Conservation (phyloP, 2,113 vertebrate species). For the Corvus cornix region DNA sequence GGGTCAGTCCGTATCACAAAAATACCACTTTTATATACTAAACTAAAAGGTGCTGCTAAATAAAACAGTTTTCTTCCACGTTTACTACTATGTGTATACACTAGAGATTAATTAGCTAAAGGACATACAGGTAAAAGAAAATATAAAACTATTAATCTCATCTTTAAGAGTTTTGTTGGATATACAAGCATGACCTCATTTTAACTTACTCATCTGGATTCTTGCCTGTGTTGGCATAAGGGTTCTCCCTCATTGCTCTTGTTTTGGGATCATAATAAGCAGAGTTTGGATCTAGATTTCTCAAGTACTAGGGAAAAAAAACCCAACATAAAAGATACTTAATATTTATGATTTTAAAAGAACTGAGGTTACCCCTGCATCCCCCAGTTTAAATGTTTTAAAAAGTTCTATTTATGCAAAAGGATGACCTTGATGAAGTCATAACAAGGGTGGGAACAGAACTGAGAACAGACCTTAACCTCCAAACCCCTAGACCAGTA, state of each 20-base stretch:
- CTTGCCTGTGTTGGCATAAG: constrained; percentile 93
- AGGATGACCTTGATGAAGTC: neutral
- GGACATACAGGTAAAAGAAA: neutral
- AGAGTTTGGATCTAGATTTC: constrained; percentile 97
- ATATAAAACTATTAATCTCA: neutral
- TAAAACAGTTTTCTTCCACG: neutral
- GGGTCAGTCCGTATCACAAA: neutral
- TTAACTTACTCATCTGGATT: constrained; percentile 93
- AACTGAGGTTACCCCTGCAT: neutral
- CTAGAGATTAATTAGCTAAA: neutral
- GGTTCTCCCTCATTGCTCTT: constrained; percentile 97
- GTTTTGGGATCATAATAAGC: constrained; percentile 99
- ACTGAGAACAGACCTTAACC: neutral
- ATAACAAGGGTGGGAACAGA: neutral
- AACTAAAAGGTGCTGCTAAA: neutral
- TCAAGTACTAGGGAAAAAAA: constrained; percentile 82
- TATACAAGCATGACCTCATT: neutral
- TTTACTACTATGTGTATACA: neutral
- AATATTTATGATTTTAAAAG: neutral
- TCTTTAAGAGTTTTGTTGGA: neutral
- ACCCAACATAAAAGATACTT: neutral
- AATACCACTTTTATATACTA: neutral
- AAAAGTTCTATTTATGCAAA: neutral
- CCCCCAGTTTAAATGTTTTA: neutral
- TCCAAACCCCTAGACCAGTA: neutral